phyloP scores from a whole-genome alignment of 2,888 invertebrate genomes.

The Diarsia mendica region DNA sequence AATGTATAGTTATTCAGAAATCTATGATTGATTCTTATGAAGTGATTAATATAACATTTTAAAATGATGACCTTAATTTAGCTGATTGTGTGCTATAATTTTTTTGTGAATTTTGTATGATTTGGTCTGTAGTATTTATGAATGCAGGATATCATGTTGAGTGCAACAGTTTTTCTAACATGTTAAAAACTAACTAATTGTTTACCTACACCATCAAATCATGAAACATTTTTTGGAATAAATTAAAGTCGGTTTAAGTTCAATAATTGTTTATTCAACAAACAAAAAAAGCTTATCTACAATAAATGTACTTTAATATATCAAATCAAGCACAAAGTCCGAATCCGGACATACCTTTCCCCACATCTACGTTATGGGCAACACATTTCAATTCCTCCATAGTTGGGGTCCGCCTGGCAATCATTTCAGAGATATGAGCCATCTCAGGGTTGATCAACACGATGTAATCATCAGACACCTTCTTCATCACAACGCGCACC shows the following conservation, averaged over 20 bases:
- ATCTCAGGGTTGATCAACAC: slow-evolving; percentile 50
- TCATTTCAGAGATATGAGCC: slow-evolving; percentile 30
- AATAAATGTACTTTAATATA: too few relatives aligned
- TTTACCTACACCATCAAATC: background rate
- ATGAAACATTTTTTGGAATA: too few relatives aligned
- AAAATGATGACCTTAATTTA: too few relatives aligned
- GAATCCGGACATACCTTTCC: slow-evolving; percentile 23
- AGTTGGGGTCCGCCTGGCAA: slow-evolving; percentile 24
- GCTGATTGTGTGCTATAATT: too few relatives aligned
- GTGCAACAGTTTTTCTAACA: background rate
- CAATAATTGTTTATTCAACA: background rate
- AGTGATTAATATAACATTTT: background rate
- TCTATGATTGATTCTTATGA: background rate
- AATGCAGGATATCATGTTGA: too few relatives aligned
- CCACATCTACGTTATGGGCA: slow-evolving; percentile 52
- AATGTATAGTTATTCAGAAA: background rate
- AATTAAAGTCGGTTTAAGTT: background rate
- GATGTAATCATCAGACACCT: slow-evolving; percentile 48
- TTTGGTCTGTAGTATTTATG: too few relatives aligned
- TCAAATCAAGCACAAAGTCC: slow-evolving; percentile 18
- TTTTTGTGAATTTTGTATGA: background rate
- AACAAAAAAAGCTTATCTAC: too few relatives aligned
- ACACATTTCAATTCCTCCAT: slow-evolving; percentile 51
- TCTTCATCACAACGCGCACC: slow-evolving; percentile 34
- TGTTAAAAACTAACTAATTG: background rate